phyloP scores from a whole-genome alignment of 2,797 vertebrate genomes.

The Alauda arvensis region DNA sequence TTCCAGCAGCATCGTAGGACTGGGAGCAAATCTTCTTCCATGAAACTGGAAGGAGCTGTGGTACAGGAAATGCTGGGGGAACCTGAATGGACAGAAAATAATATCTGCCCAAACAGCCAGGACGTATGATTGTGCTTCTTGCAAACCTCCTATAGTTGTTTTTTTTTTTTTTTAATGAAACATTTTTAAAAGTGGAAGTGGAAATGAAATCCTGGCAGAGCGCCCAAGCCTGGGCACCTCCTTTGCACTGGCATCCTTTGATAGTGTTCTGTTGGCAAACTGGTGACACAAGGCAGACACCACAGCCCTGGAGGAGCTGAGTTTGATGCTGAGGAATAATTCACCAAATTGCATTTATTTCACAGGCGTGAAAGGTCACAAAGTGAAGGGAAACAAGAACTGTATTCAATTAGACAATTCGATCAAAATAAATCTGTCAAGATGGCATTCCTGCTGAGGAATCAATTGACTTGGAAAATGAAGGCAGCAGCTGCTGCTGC shows the following conservation, averaged over 20 bases:
- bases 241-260: conserved; percentile 32
- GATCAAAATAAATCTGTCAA: conserved; percentile 73
- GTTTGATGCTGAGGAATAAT: conserved; percentile 66
- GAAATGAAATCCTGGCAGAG: conserved; percentile 11
- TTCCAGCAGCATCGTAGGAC: not conserved
- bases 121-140: not conserved
- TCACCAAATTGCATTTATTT: conserved; percentile 70
- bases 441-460: conserved; percentile 65
- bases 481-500: conserved; percentile 45
- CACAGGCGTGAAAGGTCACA: conserved; percentile 59
- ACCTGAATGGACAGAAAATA: not conserved
- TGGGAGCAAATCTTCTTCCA: not conserved
- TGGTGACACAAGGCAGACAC: not conserved
- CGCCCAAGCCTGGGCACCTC: not conserved
- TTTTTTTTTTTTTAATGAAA: not conserved
- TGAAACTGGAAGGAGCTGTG: not conserved
- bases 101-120: not conserved
- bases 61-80: not conserved
- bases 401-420: conserved; percentile 70
- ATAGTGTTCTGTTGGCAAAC: conserved; percentile 21
- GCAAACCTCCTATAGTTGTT: not conserved
- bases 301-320: conserved; percentile 38
- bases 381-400: conserved; percentile 63
- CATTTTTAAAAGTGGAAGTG: not conserved
- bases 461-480: conserved; percentile 60